Evolutionary conservation across 2,113 vertebrate genomes (phyloP), one percentile per base, ranked within the genome.

Genomic region (Litocranius walleri): DNA sequence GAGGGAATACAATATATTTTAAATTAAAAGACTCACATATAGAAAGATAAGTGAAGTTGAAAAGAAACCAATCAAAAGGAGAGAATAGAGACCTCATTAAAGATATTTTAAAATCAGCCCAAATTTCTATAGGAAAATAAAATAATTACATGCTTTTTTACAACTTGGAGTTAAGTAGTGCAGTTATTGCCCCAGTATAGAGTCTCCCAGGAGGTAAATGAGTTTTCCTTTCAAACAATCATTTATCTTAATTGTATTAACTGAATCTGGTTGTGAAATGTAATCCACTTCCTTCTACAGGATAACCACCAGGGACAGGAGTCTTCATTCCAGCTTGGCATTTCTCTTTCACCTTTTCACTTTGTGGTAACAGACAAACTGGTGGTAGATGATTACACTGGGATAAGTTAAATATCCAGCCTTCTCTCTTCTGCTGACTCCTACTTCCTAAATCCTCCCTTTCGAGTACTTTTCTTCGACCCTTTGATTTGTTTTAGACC

Each of bases 181-280:
- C 0, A 98, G 97, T 96, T 97, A 98, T 27, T 97, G 96, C 2
- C 74, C 82, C 6, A 96, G 14, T 0, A 95, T 98, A 0, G 97
- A 98, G 52, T 98, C 97, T 91, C 98, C 98, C 59, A 97, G 83
- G 33, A 98, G 80, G 64, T 98, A 98, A 84, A 98, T 77, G 48
- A 94, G 96, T 57, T 98, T 98, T 56, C 96, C 85, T 59, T 97
- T 97, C 48, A 98, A 95, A 30, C 98, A 98, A 11, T 61, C 67
- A 4, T 40, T 97, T 52, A 94, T 97, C 61, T 96, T 80, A 8
- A 17, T 45, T 45, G 59, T 82, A 33, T 80, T 25, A 98, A 96
- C 48, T 45, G 50, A 45, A 36, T 71, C 88, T 95, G 89, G 5
- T 64, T 52, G 61, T 97, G 97, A 54, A 91, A 97, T 56, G 97